Percentiles rank a stretch among this genome's conserved stretches.
Evolutionary conservation across 2,888 invertebrate species (phyloP).

Genomic region (Cosmia trapezina): DNA sequence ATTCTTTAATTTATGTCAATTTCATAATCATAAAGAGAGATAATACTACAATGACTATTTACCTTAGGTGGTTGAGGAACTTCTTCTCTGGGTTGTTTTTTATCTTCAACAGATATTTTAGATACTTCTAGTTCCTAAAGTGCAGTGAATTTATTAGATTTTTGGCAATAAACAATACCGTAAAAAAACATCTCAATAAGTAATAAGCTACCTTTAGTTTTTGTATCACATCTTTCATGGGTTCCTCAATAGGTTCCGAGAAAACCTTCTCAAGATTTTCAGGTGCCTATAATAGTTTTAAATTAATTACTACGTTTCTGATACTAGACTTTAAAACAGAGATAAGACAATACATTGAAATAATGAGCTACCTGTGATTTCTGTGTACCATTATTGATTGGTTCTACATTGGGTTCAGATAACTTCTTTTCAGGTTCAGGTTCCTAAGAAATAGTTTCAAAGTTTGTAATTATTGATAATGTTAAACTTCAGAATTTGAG

Average conservation of each 20-base stretch:
- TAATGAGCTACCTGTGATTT: conserved; percentile 14
- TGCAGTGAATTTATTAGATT: background rate
- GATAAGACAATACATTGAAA: background rate
- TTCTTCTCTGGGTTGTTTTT: background rate
- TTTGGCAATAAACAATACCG: too few species aligned
- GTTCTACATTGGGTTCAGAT: conserved; percentile 10
- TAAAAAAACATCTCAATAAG: too few species aligned
- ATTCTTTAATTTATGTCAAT: background rate
- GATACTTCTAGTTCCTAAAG: conserved; percentile 30
- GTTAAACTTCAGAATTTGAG: background rate
- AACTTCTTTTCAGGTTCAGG: background rate
- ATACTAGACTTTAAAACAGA: background rate
- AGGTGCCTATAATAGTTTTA: conserved; percentile 15
- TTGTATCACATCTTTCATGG: conserved; percentile 3
- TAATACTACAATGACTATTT: background rate
- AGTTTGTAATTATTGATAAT: background rate
- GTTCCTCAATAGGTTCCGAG: conserved; percentile 31
- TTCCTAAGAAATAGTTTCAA: conserved; percentile 14
- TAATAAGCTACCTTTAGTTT: conserved; percentile 33
- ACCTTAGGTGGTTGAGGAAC: background rate
- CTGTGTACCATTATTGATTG: conserved; percentile 2
- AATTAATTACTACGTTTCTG: background rate
- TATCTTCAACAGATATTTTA: conserved; percentile 13
- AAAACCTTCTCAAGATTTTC: conserved; percentile 10
- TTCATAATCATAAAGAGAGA: background rate